These are phyloP conservation scores for Amphipyra berbera DNA, from an alignment of 2,888 invertebrate genomes.

Conservation along the genomic window DNA sequence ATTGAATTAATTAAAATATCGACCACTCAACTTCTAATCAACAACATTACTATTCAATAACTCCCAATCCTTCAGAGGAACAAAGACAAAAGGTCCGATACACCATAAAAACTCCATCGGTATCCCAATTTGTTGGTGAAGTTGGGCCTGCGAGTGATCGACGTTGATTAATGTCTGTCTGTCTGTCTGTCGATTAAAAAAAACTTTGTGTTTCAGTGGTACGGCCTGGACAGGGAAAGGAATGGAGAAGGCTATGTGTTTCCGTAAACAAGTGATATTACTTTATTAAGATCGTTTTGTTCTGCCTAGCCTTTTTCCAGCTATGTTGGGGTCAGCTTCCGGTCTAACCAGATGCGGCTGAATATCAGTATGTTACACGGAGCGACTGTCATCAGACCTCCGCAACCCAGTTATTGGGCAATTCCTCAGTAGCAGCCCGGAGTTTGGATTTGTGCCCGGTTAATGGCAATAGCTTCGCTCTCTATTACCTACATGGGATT, in stretches of 20 bases:
- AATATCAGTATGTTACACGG: too few relatives aligned
- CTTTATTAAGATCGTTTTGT: too few relatives aligned
- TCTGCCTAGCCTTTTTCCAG: too few relatives aligned
- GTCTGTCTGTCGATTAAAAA: constrained; percentile 83
- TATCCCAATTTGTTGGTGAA: constrained; percentile 56
- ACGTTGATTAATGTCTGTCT: constrained; percentile 88
- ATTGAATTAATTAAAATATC: background rate
- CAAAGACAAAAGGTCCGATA: constrained; percentile 61
- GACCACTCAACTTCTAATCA: constrained; percentile 39
- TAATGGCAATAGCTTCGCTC: too few relatives aligned
- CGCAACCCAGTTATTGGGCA: too few relatives aligned
- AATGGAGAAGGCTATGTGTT: constrained; percentile 54
- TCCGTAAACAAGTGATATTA: too few relatives aligned
- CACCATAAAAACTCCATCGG: constrained; percentile 49
- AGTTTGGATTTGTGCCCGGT: too few relatives aligned
- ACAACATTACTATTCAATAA: constrained; percentile 39
- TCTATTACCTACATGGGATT: too few relatives aligned
- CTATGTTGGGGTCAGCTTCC: too few relatives aligned
- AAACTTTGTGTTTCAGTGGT: constrained; percentile 87
- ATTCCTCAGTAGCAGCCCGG: too few relatives aligned
- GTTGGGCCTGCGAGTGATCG: constrained; percentile 81
- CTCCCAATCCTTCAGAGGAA: constrained; percentile 2
- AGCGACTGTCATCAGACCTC: too few relatives aligned
- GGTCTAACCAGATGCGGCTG: too few relatives aligned
- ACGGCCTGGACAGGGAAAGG: constrained; percentile 59